These are phyloP conservation scores for Hafferia zeledoni DNA, from an alignment of 2,797 vertebrate genomes.

Conservation along the genomic window DNA sequence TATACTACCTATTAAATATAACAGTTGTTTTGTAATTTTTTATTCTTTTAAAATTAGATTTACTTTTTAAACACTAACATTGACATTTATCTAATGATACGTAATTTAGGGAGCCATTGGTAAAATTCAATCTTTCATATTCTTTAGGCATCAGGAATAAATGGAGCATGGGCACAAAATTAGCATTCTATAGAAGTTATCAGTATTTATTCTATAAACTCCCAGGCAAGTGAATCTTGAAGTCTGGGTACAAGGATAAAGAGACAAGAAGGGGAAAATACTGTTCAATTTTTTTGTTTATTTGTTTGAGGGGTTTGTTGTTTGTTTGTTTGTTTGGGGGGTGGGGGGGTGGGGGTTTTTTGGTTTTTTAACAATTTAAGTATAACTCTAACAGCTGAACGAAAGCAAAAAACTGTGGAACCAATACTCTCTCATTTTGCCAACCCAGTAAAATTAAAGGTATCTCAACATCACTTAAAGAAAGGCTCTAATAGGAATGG, in stretches of 20 bases:
- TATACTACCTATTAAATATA: background rate
- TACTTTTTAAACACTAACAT: background rate
- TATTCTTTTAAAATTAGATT: background rate
- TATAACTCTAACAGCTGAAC: background rate
- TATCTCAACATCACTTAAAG: background rate
- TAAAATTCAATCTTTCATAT: background rate
- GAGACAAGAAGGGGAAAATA: background rate
- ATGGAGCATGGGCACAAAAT: background rate
- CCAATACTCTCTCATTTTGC: background rate
- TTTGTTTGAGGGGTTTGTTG: fast-evolving
- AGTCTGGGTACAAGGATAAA: background rate
- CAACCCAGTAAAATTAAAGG: background rate
- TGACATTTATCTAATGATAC: background rate
- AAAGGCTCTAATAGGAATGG: background rate
- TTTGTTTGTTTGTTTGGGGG: fast-evolving
- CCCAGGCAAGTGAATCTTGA: fast-evolving
- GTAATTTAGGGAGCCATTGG: background rate
- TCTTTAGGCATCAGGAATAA: background rate
- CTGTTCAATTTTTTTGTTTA: background rate
- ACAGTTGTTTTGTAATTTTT: fast-evolving
- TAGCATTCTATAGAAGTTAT: background rate
- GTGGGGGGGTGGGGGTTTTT: fast-evolving
- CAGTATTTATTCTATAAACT: background rate
- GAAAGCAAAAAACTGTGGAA: background rate
- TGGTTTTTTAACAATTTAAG: background rate